These are phyloP conservation scores for Kryptopterus vitreolus DNA, from an alignment of 2,797 vertebrate genomes.

Conservation along the genomic window DNA sequence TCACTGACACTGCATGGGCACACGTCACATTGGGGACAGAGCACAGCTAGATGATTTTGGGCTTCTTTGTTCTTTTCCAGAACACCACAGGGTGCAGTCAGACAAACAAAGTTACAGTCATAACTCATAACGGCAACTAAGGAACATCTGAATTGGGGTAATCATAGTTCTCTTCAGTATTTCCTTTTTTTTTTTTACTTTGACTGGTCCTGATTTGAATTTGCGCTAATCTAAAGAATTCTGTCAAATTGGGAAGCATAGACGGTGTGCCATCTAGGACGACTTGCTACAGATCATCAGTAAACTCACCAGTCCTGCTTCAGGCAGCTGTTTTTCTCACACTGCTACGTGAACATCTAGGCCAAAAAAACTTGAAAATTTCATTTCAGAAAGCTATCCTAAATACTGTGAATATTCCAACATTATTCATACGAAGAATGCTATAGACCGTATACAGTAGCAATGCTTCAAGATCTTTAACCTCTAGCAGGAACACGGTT, in stretches of 20 bases:
- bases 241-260: not conserved
- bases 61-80: constrained; percentile 24
- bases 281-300: constrained; percentile 41
- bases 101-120: not conserved
- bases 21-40: constrained; percentile 21
- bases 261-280: constrained; percentile 55
- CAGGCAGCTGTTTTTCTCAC: not conserved
- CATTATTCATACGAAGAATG: not conserved
- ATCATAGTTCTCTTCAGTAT: not conserved
- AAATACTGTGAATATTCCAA: not conserved
- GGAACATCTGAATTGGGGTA: not conserved
- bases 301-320: constrained; percentile 12
- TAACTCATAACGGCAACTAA: not conserved
- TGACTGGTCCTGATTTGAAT: not conserved
- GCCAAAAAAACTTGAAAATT: not conserved
- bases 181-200: not conserved
- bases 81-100: constrained; percentile 1
- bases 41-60: constrained; percentile 44
- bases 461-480: constrained; percentile 24
- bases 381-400: constrained; percentile 3
- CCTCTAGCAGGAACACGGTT: constrained; percentile 61
- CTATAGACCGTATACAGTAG: constrained; percentile 5
- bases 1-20: constrained; percentile 25
- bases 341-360: not conserved
- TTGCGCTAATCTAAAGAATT: not conserved